Conservation (phyloP, 2,888 invertebrate species). For the Drosophila conformis region DNA sequence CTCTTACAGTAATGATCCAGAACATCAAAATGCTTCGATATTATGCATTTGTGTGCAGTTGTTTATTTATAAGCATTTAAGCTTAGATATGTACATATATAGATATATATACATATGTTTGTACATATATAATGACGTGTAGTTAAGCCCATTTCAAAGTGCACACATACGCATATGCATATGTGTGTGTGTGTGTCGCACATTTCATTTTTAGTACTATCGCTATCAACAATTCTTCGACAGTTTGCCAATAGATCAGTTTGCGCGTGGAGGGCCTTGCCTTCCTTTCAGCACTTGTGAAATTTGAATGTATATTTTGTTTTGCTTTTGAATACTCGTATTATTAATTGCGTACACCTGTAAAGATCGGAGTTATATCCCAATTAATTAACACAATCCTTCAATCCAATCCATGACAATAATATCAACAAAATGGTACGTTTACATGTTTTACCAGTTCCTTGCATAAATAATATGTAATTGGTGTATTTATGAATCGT, state of each 20-base stretch:
- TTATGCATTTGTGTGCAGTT: slow-evolving; percentile 31
- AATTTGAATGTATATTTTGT: slow-evolving; percentile 8
- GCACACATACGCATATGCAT: slow-evolving; percentile 1
- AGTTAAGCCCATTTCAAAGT: slow-evolving; percentile 19
- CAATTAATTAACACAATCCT: neutral
- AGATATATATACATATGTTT: neutral
- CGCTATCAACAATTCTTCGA: slow-evolving; percentile 78
- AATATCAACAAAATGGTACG: slow-evolving; percentile 44
- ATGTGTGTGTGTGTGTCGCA: neutral
- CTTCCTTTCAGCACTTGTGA: slow-evolving; percentile 42
- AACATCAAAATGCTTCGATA: slow-evolving; percentile 18
- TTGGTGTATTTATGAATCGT: neutral
- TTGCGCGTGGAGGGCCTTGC: slow-evolving; percentile 75
- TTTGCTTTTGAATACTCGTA: neutral
- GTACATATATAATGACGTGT: neutral
- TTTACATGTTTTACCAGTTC: slow-evolving; percentile 28
- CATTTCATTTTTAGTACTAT: slow-evolving; percentile 56
- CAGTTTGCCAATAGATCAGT: slow-evolving; percentile 81
- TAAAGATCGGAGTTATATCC: slow-evolving; percentile 4
- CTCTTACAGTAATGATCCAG: slow-evolving; percentile 33
- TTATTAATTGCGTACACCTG: neutral
- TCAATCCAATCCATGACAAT: slow-evolving; percentile 3
- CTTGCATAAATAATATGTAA: neutral
- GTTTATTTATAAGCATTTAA: slow-evolving; percentile 34
- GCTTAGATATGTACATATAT: slow-evolving; percentile 5